Evolutionary conservation across 2,888 invertebrate species (phyloP).

Genomic region (Tridacna crocea): DNA sequence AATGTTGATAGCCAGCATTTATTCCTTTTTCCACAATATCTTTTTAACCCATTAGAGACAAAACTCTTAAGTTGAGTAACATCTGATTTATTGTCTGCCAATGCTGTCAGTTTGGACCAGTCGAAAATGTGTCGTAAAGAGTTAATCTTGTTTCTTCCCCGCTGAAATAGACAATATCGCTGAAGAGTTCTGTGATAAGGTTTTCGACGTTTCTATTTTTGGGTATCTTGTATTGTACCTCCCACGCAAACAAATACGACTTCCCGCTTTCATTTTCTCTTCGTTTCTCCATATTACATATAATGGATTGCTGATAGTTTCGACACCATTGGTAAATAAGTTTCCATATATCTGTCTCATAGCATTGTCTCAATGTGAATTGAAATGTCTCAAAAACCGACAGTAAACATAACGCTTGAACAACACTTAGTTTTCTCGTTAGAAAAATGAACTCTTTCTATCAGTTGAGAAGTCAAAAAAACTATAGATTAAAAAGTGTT

Average conservation of each 20-base stretch:
- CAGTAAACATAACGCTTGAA: background rate
- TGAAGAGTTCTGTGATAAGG: slow-evolving; percentile 9
- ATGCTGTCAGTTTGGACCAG: too few species aligned
- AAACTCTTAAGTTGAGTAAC: too few species aligned
- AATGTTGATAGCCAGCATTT: too few species aligned
- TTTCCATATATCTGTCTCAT: background rate
- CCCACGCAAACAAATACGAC: slow-evolving; percentile 7
- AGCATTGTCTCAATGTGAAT: background rate
- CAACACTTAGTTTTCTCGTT: background rate
- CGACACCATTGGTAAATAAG: background rate
- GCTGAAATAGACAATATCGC: background rate
- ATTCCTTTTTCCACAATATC: too few species aligned
- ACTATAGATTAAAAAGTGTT: too few species aligned
- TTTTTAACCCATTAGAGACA: too few species aligned
- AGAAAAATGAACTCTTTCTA: too few species aligned
- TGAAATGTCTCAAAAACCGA: background rate
- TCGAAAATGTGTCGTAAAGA: too few species aligned
- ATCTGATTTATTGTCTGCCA: too few species aligned
- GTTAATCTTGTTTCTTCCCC: background rate
- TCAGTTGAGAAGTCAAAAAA: too few species aligned
- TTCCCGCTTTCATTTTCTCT: background rate
- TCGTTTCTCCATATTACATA: background rate
- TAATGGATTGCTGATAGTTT: slow-evolving; percentile 1
- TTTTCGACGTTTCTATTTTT: slow-evolving; percentile 11
- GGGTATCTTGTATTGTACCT: background rate